Evolutionary conservation across 2,797 vertebrate species (phyloP).

Genomic region (Sylvia borin): DNA sequence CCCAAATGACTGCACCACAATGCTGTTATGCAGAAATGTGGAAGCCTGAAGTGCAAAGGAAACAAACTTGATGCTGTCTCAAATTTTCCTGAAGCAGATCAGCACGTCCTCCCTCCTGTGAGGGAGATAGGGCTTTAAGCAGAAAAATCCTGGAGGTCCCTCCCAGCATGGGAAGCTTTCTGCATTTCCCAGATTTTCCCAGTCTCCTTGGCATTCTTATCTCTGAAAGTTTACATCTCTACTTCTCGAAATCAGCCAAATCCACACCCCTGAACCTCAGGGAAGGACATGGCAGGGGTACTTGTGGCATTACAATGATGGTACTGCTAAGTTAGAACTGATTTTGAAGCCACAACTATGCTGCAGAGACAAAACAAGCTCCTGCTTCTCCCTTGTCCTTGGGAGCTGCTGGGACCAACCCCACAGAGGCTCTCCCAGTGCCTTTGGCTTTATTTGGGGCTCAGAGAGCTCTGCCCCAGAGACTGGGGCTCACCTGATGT

Average conservation of each 20-base stretch:
- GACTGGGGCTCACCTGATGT: accelerated
- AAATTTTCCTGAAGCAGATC: neutral
- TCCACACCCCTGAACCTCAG: neutral
- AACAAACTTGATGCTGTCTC: neutral
- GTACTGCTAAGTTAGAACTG: neutral
- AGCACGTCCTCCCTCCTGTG: neutral
- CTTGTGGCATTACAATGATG: neutral
- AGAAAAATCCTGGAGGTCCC: neutral
- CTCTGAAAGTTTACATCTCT: neutral
- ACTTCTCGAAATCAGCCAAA: neutral
- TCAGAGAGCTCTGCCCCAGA: neutral
- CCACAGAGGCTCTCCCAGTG: neutral
- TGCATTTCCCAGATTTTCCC: neutral
- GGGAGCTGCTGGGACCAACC: neutral
- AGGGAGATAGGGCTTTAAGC: neutral
- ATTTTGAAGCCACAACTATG: neutral
- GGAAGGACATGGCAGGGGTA: neutral
- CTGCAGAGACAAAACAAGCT: neutral
- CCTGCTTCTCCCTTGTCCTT: neutral
- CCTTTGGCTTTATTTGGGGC: neutral
- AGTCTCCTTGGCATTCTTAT: neutral
- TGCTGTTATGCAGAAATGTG: neutral
- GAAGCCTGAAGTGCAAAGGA: neutral
- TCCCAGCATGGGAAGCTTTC: neutral
- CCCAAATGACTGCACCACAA: accelerated